Evolutionary conservation across 2,888 invertebrate genomes (phyloP), one percentile per base, ranked within the genome.

Genomic region (Microplitis manilae): DNA sequence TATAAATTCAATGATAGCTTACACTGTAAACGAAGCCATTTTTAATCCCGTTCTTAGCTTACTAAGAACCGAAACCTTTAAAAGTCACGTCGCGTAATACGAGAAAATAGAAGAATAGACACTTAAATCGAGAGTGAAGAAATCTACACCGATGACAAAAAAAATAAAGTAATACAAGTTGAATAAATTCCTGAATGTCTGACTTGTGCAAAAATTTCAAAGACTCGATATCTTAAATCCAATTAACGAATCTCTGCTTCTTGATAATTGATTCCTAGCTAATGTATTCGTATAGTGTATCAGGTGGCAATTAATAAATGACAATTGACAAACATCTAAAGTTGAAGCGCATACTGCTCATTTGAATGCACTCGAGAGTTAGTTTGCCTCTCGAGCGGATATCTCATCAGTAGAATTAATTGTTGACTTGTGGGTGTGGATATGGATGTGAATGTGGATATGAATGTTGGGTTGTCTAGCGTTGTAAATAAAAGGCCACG

Each of bases 61-160:
- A 38, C 59, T 65, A 50, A 67, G 59, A 67, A 67, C 50, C 8
- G 73, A 73, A 73, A 67, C 73, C 73, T 59, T 67, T 73, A 59
- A 50, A 73, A 59, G 50, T 67, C 73, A 67, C 65, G 67, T 50
- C 73, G 41, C 67, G 73, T 73, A 73, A 73, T 30, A 73, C 67
- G 67, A 73, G 73, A 67, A 73, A 73, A 73, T 41, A 41, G 50
- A 62, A 59, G 50, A 62, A 59, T 62, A 9, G 39, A 41, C 38
- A 69, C 15, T 17, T 68, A 68, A 40, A 68, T 39, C 13, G 70
- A 60, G 60, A 70, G 60, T 70, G 60, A 8, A 70, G 70, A 59
- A 70, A 70, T 70, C n/a, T 9, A 70, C 70, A 70, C 70, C 70
- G 39, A 5, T 69, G n/a, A 59, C 59, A 50, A 65, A 20, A 7